phyloP scores from a whole-genome alignment of 2,888 invertebrate genomes.

The Sthenelais limicola region DNA sequence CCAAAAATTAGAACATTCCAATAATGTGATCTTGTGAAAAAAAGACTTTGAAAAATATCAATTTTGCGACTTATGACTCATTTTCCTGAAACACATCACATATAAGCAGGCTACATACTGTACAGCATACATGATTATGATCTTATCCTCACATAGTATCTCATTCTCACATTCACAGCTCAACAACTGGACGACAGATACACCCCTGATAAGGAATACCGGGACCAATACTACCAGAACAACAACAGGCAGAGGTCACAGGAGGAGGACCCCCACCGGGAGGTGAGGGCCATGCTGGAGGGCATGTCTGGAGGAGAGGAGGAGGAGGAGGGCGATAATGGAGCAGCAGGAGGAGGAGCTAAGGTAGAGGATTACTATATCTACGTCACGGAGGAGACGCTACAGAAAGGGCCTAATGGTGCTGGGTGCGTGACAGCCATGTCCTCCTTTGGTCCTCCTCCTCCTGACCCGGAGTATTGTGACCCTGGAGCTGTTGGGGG shows the following conservation, averaged over 20 bases:
- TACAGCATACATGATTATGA: no score
- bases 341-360: neutral
- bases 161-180: neutral
- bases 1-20: no score
- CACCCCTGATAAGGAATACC: constrained; percentile 8
- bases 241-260: neutral
- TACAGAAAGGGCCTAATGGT: neutral
- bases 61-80: no score
- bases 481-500: no score
- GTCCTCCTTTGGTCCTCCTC: constrained; percentile 10
- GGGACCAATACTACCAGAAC: neutral
- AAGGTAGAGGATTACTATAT: constrained; percentile 26
- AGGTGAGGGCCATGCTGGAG: neutral
- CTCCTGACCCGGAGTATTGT: no score
- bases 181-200: constrained; percentile 19
- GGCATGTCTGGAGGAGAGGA: constrained; percentile 1
- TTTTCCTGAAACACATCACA: no score
- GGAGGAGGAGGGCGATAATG: neutral
- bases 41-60: no score
- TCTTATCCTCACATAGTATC: no score
- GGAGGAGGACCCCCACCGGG: neutral
- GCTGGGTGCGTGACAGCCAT: neutral
- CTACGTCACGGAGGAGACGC: constrained; percentile 16
- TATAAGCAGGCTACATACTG: no score
- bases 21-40: no score